phyloP scores from a whole-genome alignment of 2,113 vertebrate genomes.

The Onychostruthus taczanowskii region DNA sequence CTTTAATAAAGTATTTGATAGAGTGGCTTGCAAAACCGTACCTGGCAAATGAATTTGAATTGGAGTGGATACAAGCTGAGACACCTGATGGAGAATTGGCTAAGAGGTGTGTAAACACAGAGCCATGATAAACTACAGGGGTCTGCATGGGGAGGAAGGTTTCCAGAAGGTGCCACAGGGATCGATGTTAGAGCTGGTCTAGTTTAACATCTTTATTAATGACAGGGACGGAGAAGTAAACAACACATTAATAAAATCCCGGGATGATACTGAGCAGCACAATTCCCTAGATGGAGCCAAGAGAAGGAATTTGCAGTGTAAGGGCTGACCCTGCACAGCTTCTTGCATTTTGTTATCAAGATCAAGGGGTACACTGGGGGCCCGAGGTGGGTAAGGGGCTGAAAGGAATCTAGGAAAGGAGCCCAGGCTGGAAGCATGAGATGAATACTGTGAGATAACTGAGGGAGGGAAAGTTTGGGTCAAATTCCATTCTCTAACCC shows the following conservation, averaged over 20 bases:
- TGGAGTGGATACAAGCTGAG: constrained; percentile 7
- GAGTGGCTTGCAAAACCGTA: neutral
- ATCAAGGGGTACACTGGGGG: neutral
- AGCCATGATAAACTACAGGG: constrained; percentile 42
- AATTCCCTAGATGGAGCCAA: neutral
- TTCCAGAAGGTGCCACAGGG: constrained; percentile 29
- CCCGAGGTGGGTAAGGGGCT: neutral
- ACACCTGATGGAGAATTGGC: constrained; percentile 14
- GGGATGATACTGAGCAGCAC: neutral
- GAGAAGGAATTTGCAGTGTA: neutral
- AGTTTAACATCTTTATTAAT: constrained; percentile 65
- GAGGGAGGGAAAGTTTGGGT: neutral
- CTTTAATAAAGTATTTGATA: constrained; percentile 41
- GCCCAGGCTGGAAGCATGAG: neutral
- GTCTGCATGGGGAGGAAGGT: neutral
- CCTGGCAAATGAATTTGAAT: constrained; percentile 49
- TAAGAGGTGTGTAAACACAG: constrained; percentile 22
- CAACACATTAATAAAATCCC: constrained; percentile 60
- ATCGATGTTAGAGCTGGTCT: constrained; percentile 38
- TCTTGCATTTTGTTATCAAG: neutral
- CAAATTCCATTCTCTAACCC: neutral
- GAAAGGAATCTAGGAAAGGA: neutral
- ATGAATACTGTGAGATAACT: neutral
- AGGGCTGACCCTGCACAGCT: neutral
- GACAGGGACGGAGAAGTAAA: constrained; percentile 41